A percentile compares a stretch with the other conserved stretches of the same genome.
Conservation (phyloP, 2,797 vertebrate species). For the Nothura maculosa region DNA sequence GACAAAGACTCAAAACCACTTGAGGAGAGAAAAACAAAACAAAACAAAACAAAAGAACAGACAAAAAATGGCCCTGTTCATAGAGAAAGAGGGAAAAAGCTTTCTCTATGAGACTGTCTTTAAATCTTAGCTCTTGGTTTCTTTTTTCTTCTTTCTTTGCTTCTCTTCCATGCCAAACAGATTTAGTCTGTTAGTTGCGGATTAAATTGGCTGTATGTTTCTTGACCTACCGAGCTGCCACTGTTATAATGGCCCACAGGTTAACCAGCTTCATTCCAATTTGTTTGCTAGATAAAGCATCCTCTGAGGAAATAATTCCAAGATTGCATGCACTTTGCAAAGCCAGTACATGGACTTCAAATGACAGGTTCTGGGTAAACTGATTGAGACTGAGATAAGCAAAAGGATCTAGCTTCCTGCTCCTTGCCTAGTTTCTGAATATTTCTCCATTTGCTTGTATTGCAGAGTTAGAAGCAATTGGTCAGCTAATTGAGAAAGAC, state of each 20-base stretch:
- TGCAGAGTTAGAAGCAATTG: neutral
- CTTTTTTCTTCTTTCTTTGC: neutral
- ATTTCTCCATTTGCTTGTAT: neutral
- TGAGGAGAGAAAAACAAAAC: neutral
- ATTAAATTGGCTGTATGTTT: conserved; percentile 31
- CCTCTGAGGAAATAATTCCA: conserved; percentile 23
- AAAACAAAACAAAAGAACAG: neutral
- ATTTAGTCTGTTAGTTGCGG: neutral
- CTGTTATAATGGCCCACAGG: conserved; percentile 26
- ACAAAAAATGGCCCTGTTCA: neutral
- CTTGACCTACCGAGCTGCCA: neutral
- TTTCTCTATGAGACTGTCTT: neutral
- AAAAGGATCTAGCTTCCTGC: neutral
- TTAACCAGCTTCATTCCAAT: conserved; percentile 42
- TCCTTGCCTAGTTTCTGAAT: neutral
- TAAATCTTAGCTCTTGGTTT: neutral
- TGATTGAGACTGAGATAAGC: neutral
- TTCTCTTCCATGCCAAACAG: neutral
- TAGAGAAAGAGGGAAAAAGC: neutral
- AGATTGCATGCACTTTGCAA: conserved; percentile 2
- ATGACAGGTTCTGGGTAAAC: conserved; percentile 17
- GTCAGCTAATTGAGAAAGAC: neutral
- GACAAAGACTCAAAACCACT: neutral
- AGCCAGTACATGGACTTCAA: conserved; percentile 31
- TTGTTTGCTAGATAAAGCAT: conserved; percentile 28